Evolutionary conservation across 2,888 invertebrate species (phyloP).

Genomic region (Argyra leucocephala): DNA sequence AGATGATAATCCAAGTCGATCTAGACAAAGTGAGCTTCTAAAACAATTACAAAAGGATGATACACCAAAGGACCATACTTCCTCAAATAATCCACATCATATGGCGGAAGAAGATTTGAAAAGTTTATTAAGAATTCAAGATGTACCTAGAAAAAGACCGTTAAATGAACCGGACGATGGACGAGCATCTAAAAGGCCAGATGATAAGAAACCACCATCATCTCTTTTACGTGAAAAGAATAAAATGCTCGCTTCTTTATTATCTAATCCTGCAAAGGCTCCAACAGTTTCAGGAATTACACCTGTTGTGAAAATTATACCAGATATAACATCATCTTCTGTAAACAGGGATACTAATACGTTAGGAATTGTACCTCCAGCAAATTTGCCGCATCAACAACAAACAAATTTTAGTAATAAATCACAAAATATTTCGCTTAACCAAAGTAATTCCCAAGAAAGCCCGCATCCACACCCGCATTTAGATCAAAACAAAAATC

Average conservation of each 20-base stretch:
- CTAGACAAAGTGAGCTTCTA: conserved; percentile 47
- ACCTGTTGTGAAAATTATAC: conserved; percentile 40
- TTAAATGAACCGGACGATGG: conserved; percentile 52
- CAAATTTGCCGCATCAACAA: conserved; percentile 43
- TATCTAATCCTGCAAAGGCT: conserved; percentile 65
- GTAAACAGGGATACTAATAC: conserved; percentile 32
- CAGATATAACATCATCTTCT: conserved; percentile 39
- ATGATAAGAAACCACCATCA: conserved; percentile 38
- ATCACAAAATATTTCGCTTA: conserved; percentile 19
- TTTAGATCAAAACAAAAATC: conserved; percentile 14
- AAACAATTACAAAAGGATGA: conserved; percentile 47
- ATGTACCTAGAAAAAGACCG: conserved; percentile 50
- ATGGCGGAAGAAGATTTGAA: conserved; percentile 42
- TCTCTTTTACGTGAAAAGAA: conserved; percentile 73
- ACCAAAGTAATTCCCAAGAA: conserved; percentile 41
- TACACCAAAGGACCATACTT: conserved; percentile 30
- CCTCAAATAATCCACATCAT: conserved; percentile 32
- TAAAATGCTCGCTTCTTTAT: conserved; percentile 71
- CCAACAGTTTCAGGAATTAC: conserved; percentile 42
- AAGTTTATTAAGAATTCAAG: conserved; percentile 39
- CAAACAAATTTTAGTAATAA: conserved; percentile 12
- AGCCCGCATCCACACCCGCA: conserved; percentile 23
- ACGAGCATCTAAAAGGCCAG: conserved; percentile 38
- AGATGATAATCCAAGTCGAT: conserved; percentile 55
- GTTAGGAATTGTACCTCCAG: conserved; percentile 14